Evolutionary conservation across 1,140 invertebrate species (phyloP), one percentile per base, ranked within the genome.

Genomic region (Triops cancriformis): DNA sequence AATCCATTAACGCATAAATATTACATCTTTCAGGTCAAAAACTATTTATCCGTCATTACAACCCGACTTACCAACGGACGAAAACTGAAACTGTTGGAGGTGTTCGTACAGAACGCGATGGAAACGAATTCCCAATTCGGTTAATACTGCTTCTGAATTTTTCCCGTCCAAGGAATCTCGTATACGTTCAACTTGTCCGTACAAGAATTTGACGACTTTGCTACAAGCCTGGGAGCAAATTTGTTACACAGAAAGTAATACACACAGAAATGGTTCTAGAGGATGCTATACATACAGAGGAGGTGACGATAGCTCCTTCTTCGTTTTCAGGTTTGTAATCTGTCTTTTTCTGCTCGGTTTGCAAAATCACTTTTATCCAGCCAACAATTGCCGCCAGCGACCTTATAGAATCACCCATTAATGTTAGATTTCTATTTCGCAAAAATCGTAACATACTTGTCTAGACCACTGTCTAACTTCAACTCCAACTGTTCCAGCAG

Each of bases 51-150:
- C n/a, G n/a, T n/a, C n/a, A 72, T 79, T 27, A 14, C 12, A 72
- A 76, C 31, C 2, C 2, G 2, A 75, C 81, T 81, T 83, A 92
- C 93, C 97, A 78, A 95, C 91, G 26, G 94, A 94, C 86, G 96
- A 98, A 82, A 97, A 99, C 82, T 96, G 94, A 88, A 95, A 98
- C 81, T 95, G 93, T 80, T 94, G 91, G 64, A 99, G 86, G 86
- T 99, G 97, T 81, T 98, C 96, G 82, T 96, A 96, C 76, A 99
- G 92, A n/a, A 96, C 91, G 78, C 95, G 86, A 85, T 99, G 97
- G 79, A 99, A 90, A 74, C 95, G 87, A 26, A 92, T 89, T 0
- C 97, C 97, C 1, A 99, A 86, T 85, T 99, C 97, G 27, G 91
- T 90, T 14, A 97, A 86, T 5, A 97, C 90, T 28, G 90, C 90